Base-by-base conservation (phyloP, 1,140 invertebrate species). In the Panagrolaimus sp. region DNA sequence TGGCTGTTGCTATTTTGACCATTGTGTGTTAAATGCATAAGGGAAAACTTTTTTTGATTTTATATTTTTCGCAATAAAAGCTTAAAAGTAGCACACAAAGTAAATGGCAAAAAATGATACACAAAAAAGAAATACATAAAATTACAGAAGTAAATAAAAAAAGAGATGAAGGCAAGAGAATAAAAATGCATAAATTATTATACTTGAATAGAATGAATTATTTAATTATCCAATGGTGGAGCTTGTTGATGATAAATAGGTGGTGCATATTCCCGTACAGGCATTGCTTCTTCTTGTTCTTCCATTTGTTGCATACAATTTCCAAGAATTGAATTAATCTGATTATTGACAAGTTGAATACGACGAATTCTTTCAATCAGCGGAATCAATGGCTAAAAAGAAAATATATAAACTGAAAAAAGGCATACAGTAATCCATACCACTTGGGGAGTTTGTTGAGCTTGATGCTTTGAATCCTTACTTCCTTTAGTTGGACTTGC, bases 331-430 rank as follows among this genome's bases (percentile, higher is more conserved):
- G 93, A 91, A 86, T 98, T 98, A 69, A 98, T 96, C 86, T 98
- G 95, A 61, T 92, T 96, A 85, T 98, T 98, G 48, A 98, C 86
- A 68, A 98, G 93, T 87, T 98, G 95, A 85, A 98, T 97, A 67
- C 95, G 88, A 64, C 95, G 88, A 76, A 98, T 96, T 72, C 96
- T 88, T 85, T 98, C 95, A 61, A 96, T 93, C 92, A 98, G 96
- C 68, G 91, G 88, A 81, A 96, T 96, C 74, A 98, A 85, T 73
- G 91, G 90, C 93, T 96, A 72, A 75, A 82, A 80, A 78, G 86
- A 96, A 9, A 2, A 67, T 67, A 27, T 38, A 98, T 72, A 98
- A 48, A n/a, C n/a, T 48, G 16, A 68, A 72, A 1, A 73, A 64
- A 25, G 9, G 45, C 11, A 23, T 47, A 51, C 23, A 43, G 68